Percentiles rank a stretch among this genome's conserved stretches.
phyloP scores from a whole-genome alignment of 2,888 invertebrate species.

The Esperia sulphurella region DNA sequence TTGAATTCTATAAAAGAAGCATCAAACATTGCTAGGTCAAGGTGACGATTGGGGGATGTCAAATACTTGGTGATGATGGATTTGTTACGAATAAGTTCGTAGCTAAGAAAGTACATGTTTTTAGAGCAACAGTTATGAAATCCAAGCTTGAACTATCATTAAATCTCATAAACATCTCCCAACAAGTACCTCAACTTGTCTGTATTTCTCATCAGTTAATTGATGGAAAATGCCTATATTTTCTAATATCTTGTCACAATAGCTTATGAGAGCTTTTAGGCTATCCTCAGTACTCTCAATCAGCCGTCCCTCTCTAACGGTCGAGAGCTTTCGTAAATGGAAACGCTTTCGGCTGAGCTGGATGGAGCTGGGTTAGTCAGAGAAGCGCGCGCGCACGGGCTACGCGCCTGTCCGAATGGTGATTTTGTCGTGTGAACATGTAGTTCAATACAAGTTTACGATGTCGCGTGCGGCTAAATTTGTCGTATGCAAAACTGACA shows the following conservation, averaged over 20 bases:
- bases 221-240: background rate
- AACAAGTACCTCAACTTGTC: no score
- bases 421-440: slow-evolving; percentile 4
- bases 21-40: no score
- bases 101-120: no score
- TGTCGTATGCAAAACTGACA: slow-evolving; percentile 33
- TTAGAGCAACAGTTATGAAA: no score
- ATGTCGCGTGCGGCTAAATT: slow-evolving; percentile 35
- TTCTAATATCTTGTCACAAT: background rate
- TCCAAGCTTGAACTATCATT: no score
- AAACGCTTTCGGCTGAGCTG: slow-evolving; percentile 53
- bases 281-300: slow-evolving; percentile 23
- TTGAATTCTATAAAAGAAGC: no score
- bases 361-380: slow-evolving; percentile 50
- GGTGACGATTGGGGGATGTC: no score
- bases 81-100: no score
- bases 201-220: no score
- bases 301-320: slow-evolving; percentile 49
- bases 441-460: slow-evolving; percentile 1
- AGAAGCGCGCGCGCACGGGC: slow-evolving; percentile 64
- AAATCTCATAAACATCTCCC: no score
- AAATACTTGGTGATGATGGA: no score
- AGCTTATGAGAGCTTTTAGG: slow-evolving; percentile 32
- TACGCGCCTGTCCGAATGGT: slow-evolving; percentile 44
- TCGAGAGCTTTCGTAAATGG: slow-evolving; percentile 51